phyloP scores from a whole-genome alignment of 2,113 vertebrate species.

The Fulmarus glacialis region DNA sequence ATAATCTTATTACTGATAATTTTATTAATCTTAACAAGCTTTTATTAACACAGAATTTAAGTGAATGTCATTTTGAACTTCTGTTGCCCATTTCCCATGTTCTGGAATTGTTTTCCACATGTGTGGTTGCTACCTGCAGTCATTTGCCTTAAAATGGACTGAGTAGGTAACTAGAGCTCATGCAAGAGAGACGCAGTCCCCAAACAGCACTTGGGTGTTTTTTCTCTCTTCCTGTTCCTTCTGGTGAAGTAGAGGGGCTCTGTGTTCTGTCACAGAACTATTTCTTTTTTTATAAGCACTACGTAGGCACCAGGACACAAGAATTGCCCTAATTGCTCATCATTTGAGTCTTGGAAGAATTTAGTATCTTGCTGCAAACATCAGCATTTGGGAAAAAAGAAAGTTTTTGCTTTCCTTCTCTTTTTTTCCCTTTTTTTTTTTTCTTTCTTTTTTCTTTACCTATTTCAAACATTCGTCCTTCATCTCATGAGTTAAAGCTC shows the following conservation, averaged over 20 bases:
- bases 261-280: neutral
- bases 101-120: neutral
- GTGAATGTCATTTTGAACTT: neutral
- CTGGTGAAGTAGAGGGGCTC: neutral
- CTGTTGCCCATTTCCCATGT: neutral
- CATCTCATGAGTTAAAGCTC: neutral
- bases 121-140: neutral
- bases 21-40: neutral
- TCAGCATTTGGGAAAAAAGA: neutral
- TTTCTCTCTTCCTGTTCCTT: neutral
- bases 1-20: neutral
- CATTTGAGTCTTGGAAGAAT: neutral
- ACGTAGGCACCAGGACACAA: neutral
- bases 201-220: neutral
- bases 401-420: neutral
- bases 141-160: neutral
- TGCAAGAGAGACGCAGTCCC: neutral
- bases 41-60: neutral
- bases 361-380: neutral
- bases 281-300: neutral
- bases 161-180: neutral
- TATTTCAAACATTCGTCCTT: neutral
- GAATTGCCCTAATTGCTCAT: neutral
- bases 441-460: neutral
- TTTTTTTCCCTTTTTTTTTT: accelerated